Percentiles rank a stretch among this genome's conserved stretches.
Evolutionary conservation across 1,140 invertebrate genomes (phyloP).

Genomic region (Paraescarpia echinospica): DNA sequence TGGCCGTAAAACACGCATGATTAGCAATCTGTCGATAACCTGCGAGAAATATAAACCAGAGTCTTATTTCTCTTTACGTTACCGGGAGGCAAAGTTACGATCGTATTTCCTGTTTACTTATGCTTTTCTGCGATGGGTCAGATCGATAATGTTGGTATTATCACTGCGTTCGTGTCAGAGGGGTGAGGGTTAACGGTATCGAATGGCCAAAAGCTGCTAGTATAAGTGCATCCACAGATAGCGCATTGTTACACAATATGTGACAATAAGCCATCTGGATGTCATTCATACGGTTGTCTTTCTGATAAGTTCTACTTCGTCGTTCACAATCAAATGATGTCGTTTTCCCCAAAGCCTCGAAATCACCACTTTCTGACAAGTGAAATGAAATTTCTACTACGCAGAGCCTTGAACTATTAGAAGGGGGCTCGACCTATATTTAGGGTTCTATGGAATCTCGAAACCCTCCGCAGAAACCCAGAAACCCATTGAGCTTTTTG

Average conservation of each 20-base stretch:
- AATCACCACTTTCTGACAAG: no score
- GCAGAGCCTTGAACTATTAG: no score
- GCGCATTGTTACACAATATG: not conserved
- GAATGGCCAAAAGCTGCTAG: not conserved
- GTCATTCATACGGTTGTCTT: no score
- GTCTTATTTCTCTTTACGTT: not conserved
- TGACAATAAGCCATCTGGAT: not conserved
- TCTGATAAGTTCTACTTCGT: not conserved
- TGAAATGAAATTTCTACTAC: no score
- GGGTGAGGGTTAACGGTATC: not conserved
- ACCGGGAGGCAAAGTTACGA: not conserved
- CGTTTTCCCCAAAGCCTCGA: no score
- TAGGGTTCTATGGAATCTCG: no score
- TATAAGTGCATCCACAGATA: not conserved
- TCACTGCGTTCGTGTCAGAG: not conserved
- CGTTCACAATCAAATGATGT: no score
- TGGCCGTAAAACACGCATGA: not conserved
- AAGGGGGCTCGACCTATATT: no score
- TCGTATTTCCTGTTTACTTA: not conserved
- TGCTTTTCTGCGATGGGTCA: not conserved
- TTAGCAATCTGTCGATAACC: not conserved
- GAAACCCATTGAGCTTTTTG: no score
- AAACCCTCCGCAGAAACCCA: no score
- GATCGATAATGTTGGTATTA: not conserved
- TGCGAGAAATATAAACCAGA: not conserved